Evolutionary conservation across 2,797 vertebrate genomes (phyloP).

Genomic region (Gobio occitaniae): DNA sequence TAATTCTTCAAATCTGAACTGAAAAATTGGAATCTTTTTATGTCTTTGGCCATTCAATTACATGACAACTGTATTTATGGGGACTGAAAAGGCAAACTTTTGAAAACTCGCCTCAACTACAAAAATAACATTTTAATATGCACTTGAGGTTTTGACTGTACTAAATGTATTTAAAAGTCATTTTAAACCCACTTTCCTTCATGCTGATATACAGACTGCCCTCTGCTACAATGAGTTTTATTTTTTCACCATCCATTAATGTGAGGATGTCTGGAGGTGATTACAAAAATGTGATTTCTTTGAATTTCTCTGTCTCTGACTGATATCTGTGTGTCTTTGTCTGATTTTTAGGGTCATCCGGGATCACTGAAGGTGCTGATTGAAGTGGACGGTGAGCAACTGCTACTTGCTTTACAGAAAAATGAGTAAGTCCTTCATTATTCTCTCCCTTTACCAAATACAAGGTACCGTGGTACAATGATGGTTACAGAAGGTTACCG

Average conservation of each 20-base stretch:
- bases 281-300: neutral
- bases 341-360: slow-evolving; percentile 85
- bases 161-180: neutral
- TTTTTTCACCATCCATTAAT: neutral
- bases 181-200: neutral
- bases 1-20: neutral
- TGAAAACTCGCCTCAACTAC: neutral
- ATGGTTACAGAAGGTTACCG: neutral
- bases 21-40: neutral
- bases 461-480: neutral
- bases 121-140: neutral
- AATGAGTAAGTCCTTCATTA: slow-evolving; percentile 85
- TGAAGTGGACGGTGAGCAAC: slow-evolving; percentile 81
- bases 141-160: neutral
- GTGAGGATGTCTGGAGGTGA: neutral
- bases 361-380: slow-evolving; percentile 84
- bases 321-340: slow-evolving; percentile 26
- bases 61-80: neutral
- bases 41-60: neutral
- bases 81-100: neutral
- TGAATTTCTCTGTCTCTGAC: no score
- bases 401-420: slow-evolving; percentile 89
- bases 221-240: no score
- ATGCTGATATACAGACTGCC: no score
- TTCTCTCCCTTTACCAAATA: neutral